A percentile compares a stretch with the other conserved stretches of the same genome.
Evolutionary conservation across 2,797 vertebrate genomes (phyloP).

Genomic region (Alectoris magna): DNA sequence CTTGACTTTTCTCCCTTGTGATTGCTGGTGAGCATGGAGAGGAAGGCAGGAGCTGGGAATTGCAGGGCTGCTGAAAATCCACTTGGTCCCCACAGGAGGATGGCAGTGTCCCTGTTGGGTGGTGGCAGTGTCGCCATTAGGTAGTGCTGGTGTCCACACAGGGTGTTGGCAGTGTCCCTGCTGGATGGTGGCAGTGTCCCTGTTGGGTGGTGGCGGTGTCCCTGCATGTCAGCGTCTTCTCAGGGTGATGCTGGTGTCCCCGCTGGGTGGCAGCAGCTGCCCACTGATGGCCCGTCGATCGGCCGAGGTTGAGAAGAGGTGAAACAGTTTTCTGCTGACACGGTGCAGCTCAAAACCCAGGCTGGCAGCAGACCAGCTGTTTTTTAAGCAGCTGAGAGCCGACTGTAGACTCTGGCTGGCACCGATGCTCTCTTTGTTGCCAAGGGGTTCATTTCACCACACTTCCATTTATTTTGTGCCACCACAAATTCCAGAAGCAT

Average conservation of each 20-base stretch:
- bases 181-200: not conserved
- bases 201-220: not conserved
- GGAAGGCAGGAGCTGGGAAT: not conserved
- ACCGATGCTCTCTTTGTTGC: not conserved
- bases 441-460: accelerated
- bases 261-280: conserved; percentile 21
- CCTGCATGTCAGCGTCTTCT: too few relatives aligned
- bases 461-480: not conserved
- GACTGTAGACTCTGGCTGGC: not conserved
- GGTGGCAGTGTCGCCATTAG: not conserved
- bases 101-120: not conserved
- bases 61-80: not conserved
- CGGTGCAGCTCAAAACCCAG: not conserved
- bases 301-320: not conserved
- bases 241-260: not conserved
- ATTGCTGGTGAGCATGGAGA: not conserved
- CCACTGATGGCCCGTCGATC: not conserved
- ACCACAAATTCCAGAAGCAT: accelerated
- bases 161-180: too few relatives aligned
- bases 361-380: not conserved
- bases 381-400: not conserved
- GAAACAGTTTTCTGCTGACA: not conserved
- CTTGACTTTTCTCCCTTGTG: not conserved
- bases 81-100: not conserved
- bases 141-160: not conserved